A percentile compares a stretch with the other conserved stretches of the same genome.
phyloP scores from a whole-genome alignment of 2,888 invertebrate genomes.

The Tetrapedia diversipes region DNA sequence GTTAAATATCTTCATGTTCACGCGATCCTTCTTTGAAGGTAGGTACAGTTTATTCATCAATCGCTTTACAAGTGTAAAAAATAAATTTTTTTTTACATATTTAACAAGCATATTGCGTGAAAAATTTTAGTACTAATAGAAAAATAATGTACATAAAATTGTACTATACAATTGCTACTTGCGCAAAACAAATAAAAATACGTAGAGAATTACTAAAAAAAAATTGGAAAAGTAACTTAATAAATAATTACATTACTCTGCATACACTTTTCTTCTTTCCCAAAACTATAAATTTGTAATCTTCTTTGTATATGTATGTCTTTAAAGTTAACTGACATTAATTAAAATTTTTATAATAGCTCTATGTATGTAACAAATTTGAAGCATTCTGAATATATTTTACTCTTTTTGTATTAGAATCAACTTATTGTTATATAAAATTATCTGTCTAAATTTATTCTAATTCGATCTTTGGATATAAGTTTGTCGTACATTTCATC shows the following conservation, averaged over 20 bases:
- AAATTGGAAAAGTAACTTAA: conserved; percentile 21
- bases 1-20: conserved; percentile 6
- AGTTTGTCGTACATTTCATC: not conserved
- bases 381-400: conserved; percentile 18
- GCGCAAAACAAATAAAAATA: not conserved
- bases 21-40: not conserved
- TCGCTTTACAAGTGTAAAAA: conserved; percentile 15
- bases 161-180: not conserved
- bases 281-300: not conserved
- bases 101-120: conserved; percentile 12
- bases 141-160: too few relatives aligned
- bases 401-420: conserved; percentile 13
- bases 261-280: not conserved
- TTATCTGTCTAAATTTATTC: conserved; percentile 30
- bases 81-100: conserved; percentile 16
- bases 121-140: not conserved
- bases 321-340: conserved; percentile 6
- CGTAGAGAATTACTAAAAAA: not conserved
- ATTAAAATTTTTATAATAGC: conserved; percentile 3
- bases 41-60: not conserved
- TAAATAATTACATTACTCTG: not conserved
- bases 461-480: conserved; percentile 1
- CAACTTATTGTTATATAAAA: conserved; percentile 35
- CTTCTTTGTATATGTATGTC: not conserved
- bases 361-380: conserved; percentile 18